Base-by-base conservation (phyloP, 2,888 invertebrate species). In the Andrena haemorrhoa region DNA sequence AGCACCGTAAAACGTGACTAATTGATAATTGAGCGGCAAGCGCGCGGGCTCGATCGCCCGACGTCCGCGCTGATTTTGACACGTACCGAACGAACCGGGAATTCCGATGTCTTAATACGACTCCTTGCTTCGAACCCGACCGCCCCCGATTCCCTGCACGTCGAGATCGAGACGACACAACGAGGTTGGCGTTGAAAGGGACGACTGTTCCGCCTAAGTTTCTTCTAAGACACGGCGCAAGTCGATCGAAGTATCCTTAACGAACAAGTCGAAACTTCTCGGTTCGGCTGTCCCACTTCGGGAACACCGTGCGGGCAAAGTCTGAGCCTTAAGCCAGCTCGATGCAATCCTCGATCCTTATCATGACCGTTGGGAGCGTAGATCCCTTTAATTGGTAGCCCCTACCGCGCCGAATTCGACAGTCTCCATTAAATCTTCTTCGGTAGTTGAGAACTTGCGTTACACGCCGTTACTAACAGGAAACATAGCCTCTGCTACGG, bases 1-100 rank as follows among this genome's bases (percentile, higher is more conserved):
- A 83, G 82, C 80, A 78, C 76, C 83, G 82, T 82, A 79, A 64
- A 85, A 86, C 83, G 85, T 82, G 83, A 88, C 90, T 87, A 90
- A 90, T 90, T 89, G 86, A 80, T 86, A 89, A 90, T 90, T 86
- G 84, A 84, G 64, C 79, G 63, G 82, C 78, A 61, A 87, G 53
- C 76, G 51, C 76, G 53, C 64, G 60, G 41, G 51, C 12, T 49
- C 53, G 60, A 71, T 73, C 77, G 78, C 49, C 65, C n/a, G 60
- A 26, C 64, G 33, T 35, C 8, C 65, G 31, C 64, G 16, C 8
- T 12, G 51, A 63, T 76, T 75, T 61, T 61, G 31, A 76, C 76
- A 66, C 69, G 60, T 8, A n/a, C 41, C 60, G 35, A 33, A 35
- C 53, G n/a, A 20, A 70, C 58, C 7, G 29, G n/a, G 5, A 16